Evolutionary conservation across 2,113 vertebrate species (phyloP).

Genomic region (Caranx melampygus): DNA sequence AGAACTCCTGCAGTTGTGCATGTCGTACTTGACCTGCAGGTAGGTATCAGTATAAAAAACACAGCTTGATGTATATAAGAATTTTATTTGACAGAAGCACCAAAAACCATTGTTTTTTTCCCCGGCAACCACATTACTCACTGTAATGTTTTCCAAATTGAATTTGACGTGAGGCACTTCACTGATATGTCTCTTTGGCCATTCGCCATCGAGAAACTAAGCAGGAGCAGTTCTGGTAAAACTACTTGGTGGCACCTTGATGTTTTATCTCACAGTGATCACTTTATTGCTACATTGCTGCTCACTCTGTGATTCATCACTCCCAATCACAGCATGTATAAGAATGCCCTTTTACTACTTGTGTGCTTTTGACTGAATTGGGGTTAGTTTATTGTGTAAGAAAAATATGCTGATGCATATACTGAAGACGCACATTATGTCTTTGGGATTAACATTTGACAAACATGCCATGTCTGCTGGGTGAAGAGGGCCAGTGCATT

Average conservation of each 20-base stretch:
- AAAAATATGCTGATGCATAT: slow-evolving; percentile 28
- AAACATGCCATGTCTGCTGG: slow-evolving; percentile 6
- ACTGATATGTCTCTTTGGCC: not conserved
- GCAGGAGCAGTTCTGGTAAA: not conserved
- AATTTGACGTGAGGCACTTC: slow-evolving; percentile 1
- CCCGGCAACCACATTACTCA: not conserved
- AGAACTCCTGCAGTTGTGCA: slow-evolving; percentile 9
- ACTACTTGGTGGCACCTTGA: not conserved
- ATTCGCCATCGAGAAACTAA: not conserved
- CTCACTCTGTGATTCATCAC: not conserved
- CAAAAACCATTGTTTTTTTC: not conserved
- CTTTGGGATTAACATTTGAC: too few relatives aligned
- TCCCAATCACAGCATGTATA: slow-evolving; percentile 2
- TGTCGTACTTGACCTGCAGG: slow-evolving; percentile 2
- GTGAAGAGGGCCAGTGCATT: slow-evolving; percentile 15
- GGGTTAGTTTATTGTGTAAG: too few relatives aligned
- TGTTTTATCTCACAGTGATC: not conserved
- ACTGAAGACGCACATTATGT: not conserved
- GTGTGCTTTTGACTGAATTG: not conserved
- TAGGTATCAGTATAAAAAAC: not conserved
- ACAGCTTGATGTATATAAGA: not conserved
- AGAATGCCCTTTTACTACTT: slow-evolving; percentile 6
- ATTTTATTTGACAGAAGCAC: not conserved
- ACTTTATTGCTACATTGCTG: not conserved
- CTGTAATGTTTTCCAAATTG: not conserved